Base-by-base conservation (phyloP, 2,888 invertebrate species). In the Leptogaster cylindrica region DNA sequence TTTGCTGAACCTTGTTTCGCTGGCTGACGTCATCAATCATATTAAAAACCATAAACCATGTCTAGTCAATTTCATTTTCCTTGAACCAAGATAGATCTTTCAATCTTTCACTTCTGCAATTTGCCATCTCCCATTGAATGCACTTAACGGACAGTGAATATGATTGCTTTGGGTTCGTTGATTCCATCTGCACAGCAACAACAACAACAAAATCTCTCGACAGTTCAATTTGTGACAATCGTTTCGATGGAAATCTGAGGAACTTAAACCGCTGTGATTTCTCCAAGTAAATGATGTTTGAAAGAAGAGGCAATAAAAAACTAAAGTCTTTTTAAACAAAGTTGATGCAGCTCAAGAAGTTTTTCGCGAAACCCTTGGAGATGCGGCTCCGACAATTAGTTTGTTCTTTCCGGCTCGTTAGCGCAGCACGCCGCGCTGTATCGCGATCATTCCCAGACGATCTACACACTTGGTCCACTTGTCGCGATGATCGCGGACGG, bases 11-110 rank as follows among this genome's bases (percentile, higher is more conserved):
- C n/a, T n/a, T n/a, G n/a, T n/a, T n/a, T n/a, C n/a, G n/a, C n/a
- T n/a, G n/a, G 12, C 10, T 55, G 39, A 55, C 39, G 16, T 36
- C 12, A 36, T 55, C 55, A 55, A 55, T 55, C 55, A 55, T 36
- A 55, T 36, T 39, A 20, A 55, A 39, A 55, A 12, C 23, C 36
- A 55, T 55, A 55, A 39, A 14, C 14, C 3, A 36, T 31, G 55
- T 39, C 55, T 36, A 23, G 8, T 33, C 52, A 52, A 52, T 55
- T 7, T 28, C 8, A 1, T 2, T 12, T 12, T 3, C 23, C 27
- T 28, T 50, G n/a, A 14, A 39, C 12, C 20, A 36, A 39, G 23
- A 12, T 23, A 14, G 23, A 12, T 55, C 20, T 39, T 20, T n/a
- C 23, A 6, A 8, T 31, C 31, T n/a, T n/a, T n/a, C n/a, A n/a